Evolutionary conservation across 1,140 invertebrate genomes (phyloP), one percentile per base, ranked within the genome.

Genomic region (Drosophila murphyi): DNA sequence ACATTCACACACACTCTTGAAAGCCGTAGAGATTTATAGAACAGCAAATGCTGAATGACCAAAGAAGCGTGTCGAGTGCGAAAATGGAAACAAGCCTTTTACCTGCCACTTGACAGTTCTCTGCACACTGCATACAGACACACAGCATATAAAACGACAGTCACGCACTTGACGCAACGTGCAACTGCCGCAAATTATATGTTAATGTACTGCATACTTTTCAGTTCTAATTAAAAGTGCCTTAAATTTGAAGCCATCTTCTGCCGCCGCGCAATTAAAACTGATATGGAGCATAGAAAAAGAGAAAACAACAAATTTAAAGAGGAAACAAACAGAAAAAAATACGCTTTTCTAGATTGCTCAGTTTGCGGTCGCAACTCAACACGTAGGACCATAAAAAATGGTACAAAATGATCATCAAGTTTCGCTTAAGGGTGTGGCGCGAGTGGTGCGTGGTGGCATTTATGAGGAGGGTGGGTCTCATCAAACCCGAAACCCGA

Each of bases 111-210:
- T 68, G 57, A 7, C 32, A 68, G 34, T 10, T 39, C 6, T 7
- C 57, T n/a, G 45, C 12, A 52, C 31, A 35, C 2, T 8, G 6
- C 39, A 59, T 7, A 43, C 37, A 12, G 8, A 45, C 3, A 31
- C 60, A 52, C 37, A 37, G 28, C 39, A 6, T 41, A 60, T 6
- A 51, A 48, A 76, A 48, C 64, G 76, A 65, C 67, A 55, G 72
- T 73, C 83, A 88, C 83, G 83, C 85, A 63, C 67, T 63, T 51
- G 73, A 32, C 73, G 37, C 68, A 82, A 79, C 83, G 80, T 89
- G 80, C 70, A 48, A 60, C 70, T 75, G 76, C 51, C 59, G 48
- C 72, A 67, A 71, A 88, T 81, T 85, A 79, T 79, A 76, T 78
- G 52, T 43, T n/a, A 43, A n/a, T 8, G 39, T 1, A 3, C 39